Base-by-base conservation (phyloP, 2,888 invertebrate genomes). In the Tachina fera region DNA sequence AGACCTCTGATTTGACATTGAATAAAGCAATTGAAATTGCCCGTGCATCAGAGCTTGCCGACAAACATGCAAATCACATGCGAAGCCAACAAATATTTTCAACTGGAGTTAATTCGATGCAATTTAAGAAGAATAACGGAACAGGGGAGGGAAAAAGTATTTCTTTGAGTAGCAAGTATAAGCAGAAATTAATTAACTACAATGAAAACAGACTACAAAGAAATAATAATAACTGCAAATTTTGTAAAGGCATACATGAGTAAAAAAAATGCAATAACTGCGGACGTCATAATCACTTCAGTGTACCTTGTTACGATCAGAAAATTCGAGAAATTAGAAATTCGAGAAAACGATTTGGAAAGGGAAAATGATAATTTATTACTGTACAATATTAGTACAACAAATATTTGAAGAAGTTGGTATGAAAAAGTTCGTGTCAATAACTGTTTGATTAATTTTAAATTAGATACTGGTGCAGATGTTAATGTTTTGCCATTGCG, bases 381-480 rank as follows among this genome's bases (percentile, higher is more conserved):
- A 41, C n/a, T n/a, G n/a, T n/a, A n/a, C n/a, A n/a, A n/a, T n/a
- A n/a, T n/a, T n/a, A n/a, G n/a, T n/a, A n/a, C n/a, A n/a, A n/a
- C n/a, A n/a, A n/a, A n/a, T n/a, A n/a, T n/a, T n/a, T n/a, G n/a
- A n/a, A n/a, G n/a, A n/a, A n/a, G n/a, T n/a, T n/a, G n/a, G n/a
- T n/a, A n/a, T n/a, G n/a, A n/a, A n/a, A n/a, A n/a, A n/a, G n/a
- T n/a, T n/a, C n/a, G n/a, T n/a, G n/a, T n/a, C n/a, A n/a, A n/a
- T n/a, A n/a, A n/a, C n/a, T n/a, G n/a, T n/a, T n/a, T n/a, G n/a
- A n/a, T n/a, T n/a, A n/a, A n/a, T n/a, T n/a, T n/a, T n/a, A n/a
- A n/a, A n/a, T n/a, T n/a, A n/a, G n/a, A n/a, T n/a, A n/a, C 85
- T 39, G 85, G 83, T 2, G 85, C 85, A 41, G 79, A 86, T 65